Base-by-base conservation (phyloP, 1,140 invertebrate genomes). In the Lutraria rhynchaena region DNA sequence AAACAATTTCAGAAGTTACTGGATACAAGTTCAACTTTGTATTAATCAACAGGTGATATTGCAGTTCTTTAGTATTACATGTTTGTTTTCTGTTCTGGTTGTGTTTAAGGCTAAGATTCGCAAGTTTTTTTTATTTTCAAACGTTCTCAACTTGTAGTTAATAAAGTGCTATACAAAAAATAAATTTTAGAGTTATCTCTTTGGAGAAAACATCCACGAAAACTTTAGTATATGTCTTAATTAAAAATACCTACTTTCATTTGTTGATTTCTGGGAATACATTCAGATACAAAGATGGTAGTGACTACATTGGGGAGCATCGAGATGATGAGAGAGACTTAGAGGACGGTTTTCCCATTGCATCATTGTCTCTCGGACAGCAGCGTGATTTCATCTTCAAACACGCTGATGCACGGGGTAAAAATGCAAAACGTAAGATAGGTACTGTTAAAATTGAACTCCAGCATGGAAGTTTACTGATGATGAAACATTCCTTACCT, bases 401-500 rank as follows among this genome's bases (percentile, higher is more conserved):
- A 86, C 95, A 96, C 86, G 92, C 91, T 83, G 94, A 95, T 86
- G 86, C 83, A 11, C 91, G 94, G 76, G 94, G 88, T 33, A 91
- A 89, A 67, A 77, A 88, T 63, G 83, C 83, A 2, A 85, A 37
- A 46, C 51, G 86, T 3, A 86, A 88, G 24, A 88, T 91, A 35
- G 82, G 93, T 92, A 46, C 92, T 92, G 93, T 95, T 2, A 95
- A 94, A 89, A 87, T 95, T 13, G 90, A 92, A 67, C 89, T 96
- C 61, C 93, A 94, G 82, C 93, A 95, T 91, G 95, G 95, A 1
- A 95, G 94, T 89, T 85, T 96, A 22, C 87, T 96, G 44, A 82
- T 95, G 51, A 96, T 96, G 95, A 95, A 95, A 85, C 95, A 96
- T 91, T 94, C 94, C 35, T 89, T 96, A 76, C 95, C 95, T 0